Evolutionary conservation across 2,888 invertebrate species (phyloP).

Genomic region (Trissolcus japonicus): DNA sequence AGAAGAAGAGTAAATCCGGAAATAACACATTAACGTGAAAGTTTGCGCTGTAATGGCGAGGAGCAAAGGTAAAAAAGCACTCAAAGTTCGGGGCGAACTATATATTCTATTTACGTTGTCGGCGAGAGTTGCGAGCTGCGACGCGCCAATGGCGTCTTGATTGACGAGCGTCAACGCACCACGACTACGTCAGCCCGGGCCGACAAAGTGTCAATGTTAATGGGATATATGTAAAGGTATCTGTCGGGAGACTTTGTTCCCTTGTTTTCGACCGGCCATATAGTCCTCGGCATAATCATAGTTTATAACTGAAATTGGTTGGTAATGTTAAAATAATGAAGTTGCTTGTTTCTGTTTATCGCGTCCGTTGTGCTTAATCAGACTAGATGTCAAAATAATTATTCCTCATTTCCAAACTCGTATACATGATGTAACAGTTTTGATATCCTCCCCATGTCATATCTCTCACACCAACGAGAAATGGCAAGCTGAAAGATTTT

Average conservation of each 20-base stretch:
- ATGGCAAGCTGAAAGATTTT: too few species aligned
- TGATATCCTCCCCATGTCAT: too few species aligned
- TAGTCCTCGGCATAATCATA: slow-evolving; percentile 36
- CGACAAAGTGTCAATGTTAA: slow-evolving; percentile 53
- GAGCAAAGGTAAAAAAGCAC: slow-evolving; percentile 29
- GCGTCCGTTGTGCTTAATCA: slow-evolving; percentile 31
- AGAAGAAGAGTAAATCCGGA: neutral
- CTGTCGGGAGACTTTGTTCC: slow-evolving; percentile 42
- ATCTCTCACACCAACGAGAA: too few species aligned
- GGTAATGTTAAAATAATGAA: slow-evolving; percentile 51
- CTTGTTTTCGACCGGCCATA: slow-evolving; percentile 38
- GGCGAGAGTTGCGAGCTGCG: slow-evolving; percentile 36
- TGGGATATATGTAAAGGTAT: slow-evolving; percentile 51
- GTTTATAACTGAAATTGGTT: slow-evolving; percentile 49
- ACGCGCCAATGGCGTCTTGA: slow-evolving; percentile 43
- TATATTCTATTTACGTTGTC: slow-evolving; percentile 42
- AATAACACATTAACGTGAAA: slow-evolving; percentile 11
- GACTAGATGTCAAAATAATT: slow-evolving; percentile 46
- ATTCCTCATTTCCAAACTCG: slow-evolving; percentile 7
- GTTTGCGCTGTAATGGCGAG: slow-evolving; percentile 16
- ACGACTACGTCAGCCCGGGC: slow-evolving; percentile 19
- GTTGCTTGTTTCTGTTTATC: slow-evolving; percentile 49
- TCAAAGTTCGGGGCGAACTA: slow-evolving; percentile 16
- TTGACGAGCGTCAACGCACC: slow-evolving; percentile 48
- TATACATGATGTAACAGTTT: too few species aligned